Conservation (phyloP, 2,113 vertebrate species). For the Calidris pygmaea region DNA sequence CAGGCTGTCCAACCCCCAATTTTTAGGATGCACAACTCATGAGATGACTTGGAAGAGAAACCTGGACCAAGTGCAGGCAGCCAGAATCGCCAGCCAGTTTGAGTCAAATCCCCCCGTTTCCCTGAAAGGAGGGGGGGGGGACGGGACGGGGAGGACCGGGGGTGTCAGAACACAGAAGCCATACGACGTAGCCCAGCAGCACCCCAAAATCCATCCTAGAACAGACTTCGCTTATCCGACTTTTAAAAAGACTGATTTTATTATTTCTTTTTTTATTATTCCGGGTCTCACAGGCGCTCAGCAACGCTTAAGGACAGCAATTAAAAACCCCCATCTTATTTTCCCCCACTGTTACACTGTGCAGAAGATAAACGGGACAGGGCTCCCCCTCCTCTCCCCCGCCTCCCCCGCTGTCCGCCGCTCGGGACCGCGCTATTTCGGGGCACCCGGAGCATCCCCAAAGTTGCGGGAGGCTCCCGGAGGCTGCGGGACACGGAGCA, state of each 20-base stretch:
- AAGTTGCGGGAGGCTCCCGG: not conserved
- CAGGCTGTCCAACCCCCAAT: not conserved
- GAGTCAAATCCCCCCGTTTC: not conserved
- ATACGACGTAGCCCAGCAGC: fast-evolving
- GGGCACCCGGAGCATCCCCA: not conserved
- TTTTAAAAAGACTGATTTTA: not conserved
- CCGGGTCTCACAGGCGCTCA: not conserved
- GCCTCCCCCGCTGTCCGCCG: too few relatives aligned
- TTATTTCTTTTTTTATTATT: too few relatives aligned
- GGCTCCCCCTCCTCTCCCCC: not conserved
- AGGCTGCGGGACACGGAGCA: not conserved
- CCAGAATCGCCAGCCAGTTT: not conserved
- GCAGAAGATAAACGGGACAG: not conserved
- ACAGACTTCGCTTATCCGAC: not conserved
- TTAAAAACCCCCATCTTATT: not conserved
- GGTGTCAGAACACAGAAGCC: not conserved
- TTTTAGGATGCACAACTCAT: constrained; percentile 7
- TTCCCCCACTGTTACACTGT: not conserved
- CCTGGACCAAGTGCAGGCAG: not conserved
- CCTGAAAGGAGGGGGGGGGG: not conserved
- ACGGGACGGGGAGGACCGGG: not conserved
- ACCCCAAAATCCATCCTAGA: not conserved
- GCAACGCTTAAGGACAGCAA: not conserved
- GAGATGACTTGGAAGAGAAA: not conserved
- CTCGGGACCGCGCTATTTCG: not conserved